Conservation (phyloP, 1,140 invertebrate genomes). For the Ceratitis capitata region DNA sequence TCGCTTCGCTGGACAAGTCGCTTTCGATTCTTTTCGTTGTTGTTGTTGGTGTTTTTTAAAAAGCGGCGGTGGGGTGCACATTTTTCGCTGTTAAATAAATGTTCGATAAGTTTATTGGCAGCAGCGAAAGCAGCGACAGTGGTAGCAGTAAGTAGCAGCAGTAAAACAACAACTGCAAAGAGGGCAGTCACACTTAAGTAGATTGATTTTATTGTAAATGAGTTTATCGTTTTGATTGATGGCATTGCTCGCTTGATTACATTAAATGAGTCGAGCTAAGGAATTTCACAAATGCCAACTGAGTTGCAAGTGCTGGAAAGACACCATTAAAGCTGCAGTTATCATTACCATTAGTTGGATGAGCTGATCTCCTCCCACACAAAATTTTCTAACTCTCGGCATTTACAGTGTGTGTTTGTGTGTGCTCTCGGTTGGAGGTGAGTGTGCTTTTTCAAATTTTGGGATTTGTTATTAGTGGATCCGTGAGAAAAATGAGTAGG, state of each 20-base stretch:
- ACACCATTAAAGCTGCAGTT: neutral
- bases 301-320: neutral
- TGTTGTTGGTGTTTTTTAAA: neutral
- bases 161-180: neutral
- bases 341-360: neutral
- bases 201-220: conserved; percentile 33
- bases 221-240: conserved; percentile 36
- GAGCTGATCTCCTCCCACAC: neutral
- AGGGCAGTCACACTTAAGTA: conserved; percentile 23
- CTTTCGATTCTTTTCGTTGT: neutral
- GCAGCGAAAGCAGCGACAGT: neutral
- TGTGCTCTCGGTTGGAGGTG: neutral
- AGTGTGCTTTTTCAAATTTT: neutral
- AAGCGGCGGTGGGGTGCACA: neutral
- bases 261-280: neutral
- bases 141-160: neutral
- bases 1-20: neutral
- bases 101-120: neutral
- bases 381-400: neutral
- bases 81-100: conserved; percentile 15
- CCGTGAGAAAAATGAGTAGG: neutral
- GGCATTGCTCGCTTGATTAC: conserved; percentile 8
- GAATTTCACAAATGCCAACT: neutral
- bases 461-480: neutral
- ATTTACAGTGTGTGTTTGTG: neutral